Evolutionary conservation across 2,797 vertebrate species (phyloP).

Genomic region (Craterocephalus amniculus): DNA sequence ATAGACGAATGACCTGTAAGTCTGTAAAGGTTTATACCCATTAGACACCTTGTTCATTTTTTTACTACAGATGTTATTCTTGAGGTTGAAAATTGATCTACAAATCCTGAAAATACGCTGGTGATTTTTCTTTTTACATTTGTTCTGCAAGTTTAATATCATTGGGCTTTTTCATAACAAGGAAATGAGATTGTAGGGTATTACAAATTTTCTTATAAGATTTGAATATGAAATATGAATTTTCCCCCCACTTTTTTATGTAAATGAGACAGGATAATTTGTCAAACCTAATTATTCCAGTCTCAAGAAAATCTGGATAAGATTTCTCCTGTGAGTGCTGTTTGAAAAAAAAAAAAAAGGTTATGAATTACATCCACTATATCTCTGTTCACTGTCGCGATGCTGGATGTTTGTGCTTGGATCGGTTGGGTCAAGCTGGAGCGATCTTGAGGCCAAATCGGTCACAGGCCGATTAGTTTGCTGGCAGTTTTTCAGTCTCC

Average conservation of each 20-base stretch:
- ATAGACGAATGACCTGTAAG: background rate
- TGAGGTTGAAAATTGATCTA: constrained; percentile 9
- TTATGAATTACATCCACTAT: constrained; percentile 18
- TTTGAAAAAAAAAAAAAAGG: background rate
- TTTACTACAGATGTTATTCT: constrained; percentile 5
- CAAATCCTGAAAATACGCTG: background rate
- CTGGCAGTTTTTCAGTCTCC: constrained; percentile 50
- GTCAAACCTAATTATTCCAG: constrained; percentile 14
- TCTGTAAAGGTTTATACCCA: background rate
- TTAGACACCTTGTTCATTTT: constrained; percentile 2
- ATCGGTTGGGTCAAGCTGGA: constrained; percentile 38
- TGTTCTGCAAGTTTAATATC: constrained; percentile 8
- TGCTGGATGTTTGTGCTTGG: constrained; percentile 31
- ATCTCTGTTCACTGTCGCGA: background rate
- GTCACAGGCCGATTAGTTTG: constrained; percentile 54
- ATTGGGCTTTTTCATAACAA: constrained; percentile 6
- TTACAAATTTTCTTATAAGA: background rate
- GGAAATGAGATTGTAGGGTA: constrained; percentile 14
- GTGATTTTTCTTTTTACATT: constrained; percentile 6
- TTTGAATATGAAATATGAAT: constrained; percentile 14
- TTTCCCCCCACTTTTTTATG: constrained; percentile 3
- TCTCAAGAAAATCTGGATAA: constrained; percentile 7
- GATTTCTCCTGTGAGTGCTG: background rate
- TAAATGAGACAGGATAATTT: constrained; percentile 1
- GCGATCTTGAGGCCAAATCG: constrained; percentile 43